phyloP scores from a whole-genome alignment of 2,888 invertebrate genomes.

The Cheilosia soror region DNA sequence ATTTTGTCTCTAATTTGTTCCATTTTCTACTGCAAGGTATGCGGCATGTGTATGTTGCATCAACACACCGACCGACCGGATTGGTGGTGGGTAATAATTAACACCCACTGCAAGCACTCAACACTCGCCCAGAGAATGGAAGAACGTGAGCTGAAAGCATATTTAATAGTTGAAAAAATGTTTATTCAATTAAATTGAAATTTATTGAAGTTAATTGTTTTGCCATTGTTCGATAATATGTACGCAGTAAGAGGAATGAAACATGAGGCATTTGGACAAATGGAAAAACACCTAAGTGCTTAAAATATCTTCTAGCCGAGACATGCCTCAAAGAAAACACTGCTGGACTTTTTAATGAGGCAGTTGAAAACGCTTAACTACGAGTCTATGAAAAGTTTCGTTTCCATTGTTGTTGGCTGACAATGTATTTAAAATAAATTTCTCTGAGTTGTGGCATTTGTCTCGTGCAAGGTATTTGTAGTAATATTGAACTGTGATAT shows the following conservation, averaged over 20 bases:
- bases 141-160: constrained; percentile 44
- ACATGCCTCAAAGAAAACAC: too few relatives aligned
- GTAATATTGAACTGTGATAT: too few relatives aligned
- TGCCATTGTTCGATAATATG: constrained; percentile 20
- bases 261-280: background rate
- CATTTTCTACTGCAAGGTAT: constrained; percentile 29
- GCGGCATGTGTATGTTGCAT: constrained; percentile 10
- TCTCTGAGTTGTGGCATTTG: too few relatives aligned
- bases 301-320: too few relatives aligned
- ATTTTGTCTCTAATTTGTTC: background rate
- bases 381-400: too few relatives aligned
- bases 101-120: constrained; percentile 43
- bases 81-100: constrained; percentile 29
- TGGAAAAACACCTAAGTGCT: background rate
- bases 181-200: constrained; percentile 50
- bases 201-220: constrained; percentile 51
- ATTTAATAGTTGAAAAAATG: constrained; percentile 11
- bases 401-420: too few relatives aligned
- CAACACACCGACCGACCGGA: background rate
- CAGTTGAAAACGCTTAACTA: too few relatives aligned
- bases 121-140: constrained; percentile 2
- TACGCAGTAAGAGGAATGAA: background rate
- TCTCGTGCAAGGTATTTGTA: too few relatives aligned
- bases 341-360: too few relatives aligned
- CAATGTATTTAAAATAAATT: too few relatives aligned